Evolutionary conservation across 1,140 invertebrate species (phyloP), one percentile per base, ranked within the genome.

Genomic region (Drosophila miranda): DNA sequence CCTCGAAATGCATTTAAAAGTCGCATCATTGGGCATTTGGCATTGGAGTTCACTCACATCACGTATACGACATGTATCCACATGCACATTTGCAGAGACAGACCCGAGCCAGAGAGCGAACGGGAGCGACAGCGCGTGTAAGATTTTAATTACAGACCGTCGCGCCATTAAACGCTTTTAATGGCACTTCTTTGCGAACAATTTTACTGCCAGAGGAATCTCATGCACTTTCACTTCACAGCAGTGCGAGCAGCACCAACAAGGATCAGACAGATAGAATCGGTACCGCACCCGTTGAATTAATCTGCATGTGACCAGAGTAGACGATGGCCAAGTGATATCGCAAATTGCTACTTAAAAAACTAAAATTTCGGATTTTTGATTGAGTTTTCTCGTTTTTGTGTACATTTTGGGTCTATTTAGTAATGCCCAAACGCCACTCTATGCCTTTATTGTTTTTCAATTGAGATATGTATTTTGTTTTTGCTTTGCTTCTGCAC

Each of bases 141-240:
- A 45, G 51, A 63, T 86, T 69, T 86, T 86, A 86, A 86, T 86
- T 86, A 87, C 82, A 81, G 58, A 75, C 69, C 74, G 82, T 68
- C 78, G 82, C 78, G 69, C 72, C 78, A 87, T 86, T 82, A 86
- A 86, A 82, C 54, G 57, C 70, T 87, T 82, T 86, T 86, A 82
- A 86, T 87, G 76, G 75, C 52, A 74, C 69, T 86, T 86, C 78
- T 86, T 86, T 75, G 38, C 52, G 66, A 82, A 80, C 57, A 78
- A 68, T 87, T 86, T 86, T 78, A 86, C 55, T 60, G 64, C 81
- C 69, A 60, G 60, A 70, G 54, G 62, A 61, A 78, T 86, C 87
- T 86, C 64, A 86, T 82, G 82, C 82, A 26, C 23, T 26, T 26
- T 26, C 5, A 5, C 19, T 19, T 19, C 4, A 26, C 23, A 30